Evolutionary conservation across 2,113 vertebrate species (phyloP).

Genomic region (Chascanopsetta lugubris): DNA sequence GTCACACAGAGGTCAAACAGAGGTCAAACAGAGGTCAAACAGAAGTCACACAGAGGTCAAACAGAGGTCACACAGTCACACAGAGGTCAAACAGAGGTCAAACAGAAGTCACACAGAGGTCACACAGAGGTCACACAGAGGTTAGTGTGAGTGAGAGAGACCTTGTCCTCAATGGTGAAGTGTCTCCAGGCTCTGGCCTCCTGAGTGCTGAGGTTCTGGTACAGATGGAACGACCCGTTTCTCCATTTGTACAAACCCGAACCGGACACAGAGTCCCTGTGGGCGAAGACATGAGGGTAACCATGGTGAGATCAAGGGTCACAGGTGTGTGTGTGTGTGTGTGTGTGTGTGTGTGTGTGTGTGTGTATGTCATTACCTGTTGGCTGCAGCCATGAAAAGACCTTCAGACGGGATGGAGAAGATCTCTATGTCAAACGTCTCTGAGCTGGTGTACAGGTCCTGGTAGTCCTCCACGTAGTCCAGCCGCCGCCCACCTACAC

Average conservation of each 20-base stretch:
- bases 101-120: too few species aligned
- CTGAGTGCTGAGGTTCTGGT: slow-evolving; percentile 90
- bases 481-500: slow-evolving; percentile 83
- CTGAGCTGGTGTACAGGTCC: slow-evolving; percentile 86
- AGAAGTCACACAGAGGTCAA: too few species aligned
- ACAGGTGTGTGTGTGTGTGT: background rate
- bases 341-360: too few species aligned
- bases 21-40: background rate
- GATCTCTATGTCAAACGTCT: slow-evolving; percentile 90
- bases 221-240: slow-evolving; percentile 84
- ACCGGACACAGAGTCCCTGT: slow-evolving; percentile 68
- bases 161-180: slow-evolving; percentile 90
- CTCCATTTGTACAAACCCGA: slow-evolving; percentile 91
- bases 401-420: slow-evolving; percentile 88
- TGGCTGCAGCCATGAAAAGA: slow-evolving; percentile 89
- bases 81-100: too few species aligned
- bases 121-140: too few species aligned
- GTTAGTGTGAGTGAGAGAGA: too few species aligned
- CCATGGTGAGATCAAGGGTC: background rate
- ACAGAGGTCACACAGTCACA: too few species aligned
- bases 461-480: slow-evolving; percentile 94
- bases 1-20: background rate
- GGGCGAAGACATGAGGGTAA: background rate
- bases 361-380: slow-evolving; percentile 62
- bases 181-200: slow-evolving; percentile 93